A percentile compares a stretch with the other conserved stretches of the same genome.
Conservation (phyloP, 2,797 vertebrate species). For the Rhinella marina region DNA sequence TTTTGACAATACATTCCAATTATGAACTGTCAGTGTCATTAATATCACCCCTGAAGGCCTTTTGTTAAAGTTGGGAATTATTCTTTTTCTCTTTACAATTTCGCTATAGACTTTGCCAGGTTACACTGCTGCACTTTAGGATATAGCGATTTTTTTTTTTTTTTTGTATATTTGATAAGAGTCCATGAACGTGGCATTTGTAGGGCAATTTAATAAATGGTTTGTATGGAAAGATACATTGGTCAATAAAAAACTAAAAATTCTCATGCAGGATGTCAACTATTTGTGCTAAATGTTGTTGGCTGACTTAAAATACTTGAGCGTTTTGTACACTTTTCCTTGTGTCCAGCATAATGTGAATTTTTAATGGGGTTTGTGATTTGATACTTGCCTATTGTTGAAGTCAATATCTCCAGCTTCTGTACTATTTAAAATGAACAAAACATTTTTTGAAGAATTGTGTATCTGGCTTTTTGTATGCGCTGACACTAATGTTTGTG, state of each 20-base stretch:
- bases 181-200: background rate
- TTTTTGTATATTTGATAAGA: background rate
- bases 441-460: conserved; percentile 68
- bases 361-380: conserved; percentile 76
- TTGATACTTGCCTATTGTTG: conserved; percentile 74
- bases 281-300: conserved; percentile 70
- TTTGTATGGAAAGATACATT: background rate
- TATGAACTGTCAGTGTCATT: background rate
- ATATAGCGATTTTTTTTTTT: background rate
- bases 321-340: conserved; percentile 70
- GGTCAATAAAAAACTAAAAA: background rate
- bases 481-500: conserved; percentile 75
- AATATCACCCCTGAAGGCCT: background rate
- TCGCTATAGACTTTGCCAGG: conserved; percentile 16
- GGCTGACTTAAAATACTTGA: conserved; percentile 69
- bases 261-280: conserved; percentile 10
- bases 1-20: background rate
- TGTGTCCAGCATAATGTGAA: conserved; percentile 74
- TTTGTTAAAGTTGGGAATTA: background rate
- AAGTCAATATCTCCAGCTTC: conserved; percentile 74
- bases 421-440: conserved; percentile 64
- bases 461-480: conserved; percentile 77
- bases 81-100: background rate
- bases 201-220: background rate
- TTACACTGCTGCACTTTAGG: conserved; percentile 37